Evolutionary conservation across 1,140 invertebrate genomes (phyloP), one percentile per base, ranked within the genome.

Genomic region (Episyrphus balteatus): DNA sequence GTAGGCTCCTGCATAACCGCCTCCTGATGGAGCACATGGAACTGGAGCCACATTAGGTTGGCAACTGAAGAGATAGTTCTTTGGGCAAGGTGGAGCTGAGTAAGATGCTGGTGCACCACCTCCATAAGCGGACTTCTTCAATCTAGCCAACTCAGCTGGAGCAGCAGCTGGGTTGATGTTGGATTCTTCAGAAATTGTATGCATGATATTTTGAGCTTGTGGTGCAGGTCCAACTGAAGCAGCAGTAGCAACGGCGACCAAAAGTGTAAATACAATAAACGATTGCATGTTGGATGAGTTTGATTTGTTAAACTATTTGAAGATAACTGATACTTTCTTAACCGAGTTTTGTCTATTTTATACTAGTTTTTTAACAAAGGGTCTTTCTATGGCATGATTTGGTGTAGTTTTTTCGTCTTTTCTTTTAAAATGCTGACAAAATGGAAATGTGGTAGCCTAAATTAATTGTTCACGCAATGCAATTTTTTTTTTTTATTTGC

Each of bases 61-160:
- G 32, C 55, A 57, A 26, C 54, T 55, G 42, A 57, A 48, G 0
- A 57, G 17, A 15, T 50, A 57, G 37, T 17, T 57, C 11, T 51
- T 37, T 2, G 55, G 49, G 43, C 55, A 57, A 13, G 51, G 38
- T 26, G 55, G 55, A 3, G 40, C 30, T 18, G 45, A 40, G 17
- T 55, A 26, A 26, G 21, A 26, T 26, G 59, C 59, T 11, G 19
- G 2, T n/a, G 19, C 55, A 39, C 34, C 57, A 26, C 21, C n/a
- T 12, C 59, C 59, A 17, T 61, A 61, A 30, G 59, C 59, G 0
- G 59, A 51, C 54, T 61, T 61, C 36, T 59, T 59, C n/a, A 59
- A 52, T 19, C 59, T 59, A 47, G 59, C 57, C 57, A 61, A 44
- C 41, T 61, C 59, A 46, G 57, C 56, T 17, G 50, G 39, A 41